Evolutionary conservation across 2,888 invertebrate genomes (phyloP).

Genomic region (Thalpophila matura): DNA sequence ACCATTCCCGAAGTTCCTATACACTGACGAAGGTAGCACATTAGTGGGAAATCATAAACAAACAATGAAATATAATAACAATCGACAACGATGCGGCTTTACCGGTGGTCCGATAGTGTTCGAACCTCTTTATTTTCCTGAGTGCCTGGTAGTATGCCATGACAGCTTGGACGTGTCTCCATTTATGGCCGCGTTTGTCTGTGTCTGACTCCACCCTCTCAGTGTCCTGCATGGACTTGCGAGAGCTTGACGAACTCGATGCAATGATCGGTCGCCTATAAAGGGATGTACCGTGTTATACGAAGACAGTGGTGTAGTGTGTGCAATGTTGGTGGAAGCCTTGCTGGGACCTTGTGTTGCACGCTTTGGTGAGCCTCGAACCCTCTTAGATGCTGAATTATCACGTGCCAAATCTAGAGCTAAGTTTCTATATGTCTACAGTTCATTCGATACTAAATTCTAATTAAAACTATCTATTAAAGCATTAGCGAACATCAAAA

Average conservation of each 20-base stretch:
- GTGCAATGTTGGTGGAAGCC: slow-evolving; percentile 71
- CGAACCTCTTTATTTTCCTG: slow-evolving; percentile 97
- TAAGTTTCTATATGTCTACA: slow-evolving; percentile 47
- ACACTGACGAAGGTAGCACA: slow-evolving; percentile 86
- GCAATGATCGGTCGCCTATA: slow-evolving; percentile 89
- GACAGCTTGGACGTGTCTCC: slow-evolving; percentile 96
- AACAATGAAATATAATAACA: slow-evolving; percentile 79
- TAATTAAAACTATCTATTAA: slow-evolving; percentile 50
- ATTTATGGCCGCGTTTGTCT: slow-evolving; percentile 93
- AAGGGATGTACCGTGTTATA: slow-evolving; percentile 86
- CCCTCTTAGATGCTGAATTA: slow-evolving; percentile 15
- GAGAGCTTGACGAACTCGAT: slow-evolving; percentile 87
- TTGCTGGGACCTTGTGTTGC: slow-evolving; percentile 66
- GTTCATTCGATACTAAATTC: slow-evolving; percentile 39
- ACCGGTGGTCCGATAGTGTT: slow-evolving; percentile 75
- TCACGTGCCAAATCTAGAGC: slow-evolving; percentile 37
- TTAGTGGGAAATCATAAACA: slow-evolving; percentile 85
- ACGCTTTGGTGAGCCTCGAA: slow-evolving; percentile 65
- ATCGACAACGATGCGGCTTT: slow-evolving; percentile 83
- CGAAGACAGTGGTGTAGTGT: slow-evolving; percentile 73
- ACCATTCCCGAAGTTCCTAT: slow-evolving; percentile 88
- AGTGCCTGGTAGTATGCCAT: slow-evolving; percentile 97
- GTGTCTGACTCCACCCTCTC: slow-evolving; percentile 83
- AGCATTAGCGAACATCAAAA: slow-evolving; percentile 45
- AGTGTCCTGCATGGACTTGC: slow-evolving; percentile 85